Evolutionary conservation across 2,888 invertebrate genomes (phyloP).

Genomic region (Miltochrista miniata): DNA sequence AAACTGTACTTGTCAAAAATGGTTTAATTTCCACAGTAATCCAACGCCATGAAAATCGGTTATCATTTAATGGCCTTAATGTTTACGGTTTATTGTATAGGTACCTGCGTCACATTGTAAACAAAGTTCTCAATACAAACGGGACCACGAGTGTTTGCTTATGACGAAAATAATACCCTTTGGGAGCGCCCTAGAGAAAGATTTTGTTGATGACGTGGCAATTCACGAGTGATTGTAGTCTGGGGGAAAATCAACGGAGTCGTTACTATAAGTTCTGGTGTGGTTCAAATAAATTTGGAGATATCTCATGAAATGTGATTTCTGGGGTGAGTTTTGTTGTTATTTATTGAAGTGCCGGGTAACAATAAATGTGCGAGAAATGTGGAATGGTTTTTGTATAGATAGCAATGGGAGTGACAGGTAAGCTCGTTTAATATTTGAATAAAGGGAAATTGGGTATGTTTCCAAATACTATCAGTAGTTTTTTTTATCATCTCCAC

Average conservation of each 20-base stretch:
- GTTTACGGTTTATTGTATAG: background rate
- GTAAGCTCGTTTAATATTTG: too few relatives aligned
- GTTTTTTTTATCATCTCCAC: too few relatives aligned
- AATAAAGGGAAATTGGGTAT: too few relatives aligned
- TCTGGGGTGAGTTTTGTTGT: background rate
- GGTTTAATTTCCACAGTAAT: too few relatives aligned
- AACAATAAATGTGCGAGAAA: background rate
- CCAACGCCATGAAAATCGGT: background rate
- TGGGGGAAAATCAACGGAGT: background rate
- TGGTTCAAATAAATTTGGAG: background rate
- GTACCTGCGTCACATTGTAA: conserved; percentile 11
- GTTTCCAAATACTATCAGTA: too few relatives aligned
- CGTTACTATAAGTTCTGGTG: conserved; percentile 1
- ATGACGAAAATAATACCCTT: conserved; percentile 23
- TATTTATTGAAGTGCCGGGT: background rate
- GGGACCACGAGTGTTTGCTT: conserved; percentile 21
- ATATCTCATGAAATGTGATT: background rate
- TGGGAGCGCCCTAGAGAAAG: conserved; percentile 10
- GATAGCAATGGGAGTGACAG: too few relatives aligned
- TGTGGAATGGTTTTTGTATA: background rate
- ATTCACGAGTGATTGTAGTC: conserved; percentile 3
- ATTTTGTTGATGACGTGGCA: conserved; percentile 26
- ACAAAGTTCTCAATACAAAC: conserved; percentile 13
- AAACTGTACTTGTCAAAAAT: background rate
- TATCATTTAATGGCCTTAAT: background rate